Evolutionary conservation across 2,113 vertebrate species (phyloP), one percentile per base, ranked within the genome.

Genomic region (Felis chaus): DNA sequence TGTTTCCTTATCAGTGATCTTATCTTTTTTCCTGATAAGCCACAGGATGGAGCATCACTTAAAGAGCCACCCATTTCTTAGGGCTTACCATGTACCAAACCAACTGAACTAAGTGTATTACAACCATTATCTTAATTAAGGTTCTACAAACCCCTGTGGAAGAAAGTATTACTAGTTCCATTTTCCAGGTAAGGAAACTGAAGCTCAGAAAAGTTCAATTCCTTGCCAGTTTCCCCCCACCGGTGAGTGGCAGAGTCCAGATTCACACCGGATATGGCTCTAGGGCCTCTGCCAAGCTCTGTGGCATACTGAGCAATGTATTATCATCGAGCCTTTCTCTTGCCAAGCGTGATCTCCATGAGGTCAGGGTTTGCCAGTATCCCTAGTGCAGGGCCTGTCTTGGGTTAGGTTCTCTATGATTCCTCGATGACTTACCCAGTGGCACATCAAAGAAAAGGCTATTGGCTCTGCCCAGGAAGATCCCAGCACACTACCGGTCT

Each of bases 21-120:
- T 61, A 16, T 53, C 93, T 83, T 93, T 84, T 31, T 39, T 55
- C 66, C 41, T 81, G 61, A 68, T 31, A 81, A 88, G 31, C 50
- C 76, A n/a, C 15, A 63, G 55, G 50, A 45, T 39, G 11, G 12
- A 84, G 33, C 23, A 3, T 33, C 68, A 39, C 79, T n/a, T 63
- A 50, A 57, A 83, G 41, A 92, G 50, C 12, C 80, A 45, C 9
- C 16, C 7, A 19, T 69, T 83, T 80, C 63, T 71, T 95, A 15
- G 21, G 55, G 16, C 31, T 94, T 63, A 21, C 50, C n/a, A 2
- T 4, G 4, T 27, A 55, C 84, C 65, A 88, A 19, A 23, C n/a
- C 79, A 14, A 14, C 33, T n/a, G 10, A 92, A 45, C 80, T 48
- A 66, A 79, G 89, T 33, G 48, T 76, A 76, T 89, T 50, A 13